phyloP scores from a whole-genome alignment of 2,113 vertebrate species.

The Salvelinus sp. region DNA sequence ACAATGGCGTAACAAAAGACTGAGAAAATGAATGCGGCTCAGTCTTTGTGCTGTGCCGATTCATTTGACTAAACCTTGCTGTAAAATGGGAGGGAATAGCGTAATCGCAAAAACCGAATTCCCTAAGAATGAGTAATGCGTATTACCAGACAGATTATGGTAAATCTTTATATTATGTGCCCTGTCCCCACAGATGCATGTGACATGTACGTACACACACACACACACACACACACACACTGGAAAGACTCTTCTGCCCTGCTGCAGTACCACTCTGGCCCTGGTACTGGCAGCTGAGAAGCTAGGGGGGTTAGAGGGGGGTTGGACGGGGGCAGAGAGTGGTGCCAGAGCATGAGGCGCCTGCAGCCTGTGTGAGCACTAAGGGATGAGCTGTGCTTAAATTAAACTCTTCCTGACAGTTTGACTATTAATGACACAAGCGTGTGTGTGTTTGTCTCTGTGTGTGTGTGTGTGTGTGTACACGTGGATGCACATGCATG shows the following conservation, averaged over 20 bases:
- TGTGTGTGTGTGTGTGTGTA: background rate
- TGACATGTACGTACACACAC: constrained; percentile 26
- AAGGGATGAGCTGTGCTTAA: background rate
- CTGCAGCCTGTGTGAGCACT: background rate
- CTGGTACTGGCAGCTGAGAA: constrained; percentile 57
- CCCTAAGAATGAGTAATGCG: constrained; percentile 45
- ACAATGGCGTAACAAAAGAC: background rate
- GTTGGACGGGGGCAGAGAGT: background rate
- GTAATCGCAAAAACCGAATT: constrained; percentile 48
- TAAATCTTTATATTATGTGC: constrained; percentile 23
- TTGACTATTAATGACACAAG: constrained; percentile 2
- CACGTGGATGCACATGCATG: background rate
- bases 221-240: constrained; percentile 38
- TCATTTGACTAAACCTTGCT: constrained; percentile 11
- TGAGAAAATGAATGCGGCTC: background rate
- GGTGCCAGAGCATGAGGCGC: background rate
- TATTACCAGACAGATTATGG: constrained; percentile 48
- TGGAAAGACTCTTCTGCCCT: constrained; percentile 25
- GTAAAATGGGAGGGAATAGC: constrained; percentile 12
- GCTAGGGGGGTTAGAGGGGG: background rate
- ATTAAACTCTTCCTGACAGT: background rate
- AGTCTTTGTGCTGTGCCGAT: background rate
- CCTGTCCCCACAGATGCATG: constrained; percentile 3
- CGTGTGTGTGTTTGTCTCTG: background rate
- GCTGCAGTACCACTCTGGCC: constrained; percentile 43